Evolutionary conservation across 2,113 vertebrate species (phyloP).

Genomic region (Oreotrochilus melanogaster): DNA sequence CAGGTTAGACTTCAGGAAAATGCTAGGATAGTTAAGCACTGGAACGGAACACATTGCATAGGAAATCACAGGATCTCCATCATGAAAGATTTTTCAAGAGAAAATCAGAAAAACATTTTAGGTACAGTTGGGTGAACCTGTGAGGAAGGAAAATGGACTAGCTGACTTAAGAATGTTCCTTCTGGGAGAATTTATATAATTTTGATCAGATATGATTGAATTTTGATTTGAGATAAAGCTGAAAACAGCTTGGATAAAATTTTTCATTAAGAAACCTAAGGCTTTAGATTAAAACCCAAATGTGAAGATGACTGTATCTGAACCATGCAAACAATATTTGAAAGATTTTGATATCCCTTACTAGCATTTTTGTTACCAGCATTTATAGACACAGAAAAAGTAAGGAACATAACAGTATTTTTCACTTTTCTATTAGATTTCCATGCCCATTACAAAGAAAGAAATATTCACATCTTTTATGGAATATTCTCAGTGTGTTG

Average conservation of each 20-base stretch:
- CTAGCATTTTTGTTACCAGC: not conserved
- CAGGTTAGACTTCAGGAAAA: not conserved
- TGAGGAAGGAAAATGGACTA: not conserved
- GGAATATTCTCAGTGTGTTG: not conserved
- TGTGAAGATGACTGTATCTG: not conserved
- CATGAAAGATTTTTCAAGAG: not conserved
- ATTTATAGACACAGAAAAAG: not conserved
- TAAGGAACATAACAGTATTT: not conserved
- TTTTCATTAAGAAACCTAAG: not conserved
- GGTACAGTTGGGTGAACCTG: fast-evolving
- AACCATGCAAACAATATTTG: not conserved
- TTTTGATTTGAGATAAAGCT: not conserved
- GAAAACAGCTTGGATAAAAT: fast-evolving
- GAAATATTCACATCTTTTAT: not conserved
- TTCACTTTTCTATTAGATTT: not conserved
- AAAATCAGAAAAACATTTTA: not conserved
- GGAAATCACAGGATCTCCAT: not conserved
- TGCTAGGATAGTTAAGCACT: not conserved
- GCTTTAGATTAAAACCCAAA: not conserved
- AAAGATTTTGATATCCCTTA: not conserved
- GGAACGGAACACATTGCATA: not conserved
- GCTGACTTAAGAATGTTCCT: not conserved
- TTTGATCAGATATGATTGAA: not conserved
- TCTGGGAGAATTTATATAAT: not conserved
- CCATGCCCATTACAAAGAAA: not conserved